Evolutionary conservation across 2,888 invertebrate species (phyloP).

Genomic region (Copidosoma aretas): DNA sequence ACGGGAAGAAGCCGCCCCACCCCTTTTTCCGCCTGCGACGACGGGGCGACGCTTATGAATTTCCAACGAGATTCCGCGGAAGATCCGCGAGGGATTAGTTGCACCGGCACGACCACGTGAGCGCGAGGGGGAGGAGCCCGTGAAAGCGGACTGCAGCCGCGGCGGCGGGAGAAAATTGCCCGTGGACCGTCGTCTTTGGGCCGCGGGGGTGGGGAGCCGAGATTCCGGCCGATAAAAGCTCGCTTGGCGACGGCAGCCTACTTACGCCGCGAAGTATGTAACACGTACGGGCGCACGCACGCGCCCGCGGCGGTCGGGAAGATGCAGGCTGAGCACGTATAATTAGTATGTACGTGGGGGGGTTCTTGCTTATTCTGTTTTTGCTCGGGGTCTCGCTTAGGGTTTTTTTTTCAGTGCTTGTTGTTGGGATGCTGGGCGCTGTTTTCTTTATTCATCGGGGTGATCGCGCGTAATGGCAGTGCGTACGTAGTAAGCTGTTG

Average conservation of each 20-base stretch:
- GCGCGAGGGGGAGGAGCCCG: conserved; percentile 39
- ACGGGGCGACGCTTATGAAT: conserved; percentile 60
- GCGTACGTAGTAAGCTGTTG: too few relatives aligned
- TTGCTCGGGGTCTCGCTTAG: too few relatives aligned
- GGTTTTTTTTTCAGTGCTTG: too few relatives aligned
- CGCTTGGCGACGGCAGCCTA: not conserved
- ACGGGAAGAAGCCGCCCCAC: not conserved
- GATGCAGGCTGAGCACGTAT: not conserved
- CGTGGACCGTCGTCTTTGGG: conserved; percentile 42
- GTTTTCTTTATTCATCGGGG: too few relatives aligned
- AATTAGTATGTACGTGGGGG: too few relatives aligned
- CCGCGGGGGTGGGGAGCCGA: conserved; percentile 44
- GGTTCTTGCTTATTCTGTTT: too few relatives aligned
- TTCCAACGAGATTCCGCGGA: conserved; percentile 62
- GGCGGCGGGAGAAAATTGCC: conserved; percentile 46
- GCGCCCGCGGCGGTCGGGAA: not conserved
- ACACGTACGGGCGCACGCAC: too few relatives aligned
- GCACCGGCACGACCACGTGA: conserved; percentile 43
- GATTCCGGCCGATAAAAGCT: conserved; percentile 26
- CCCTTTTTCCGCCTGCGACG: conserved; percentile 16
- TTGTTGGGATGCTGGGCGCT: too few relatives aligned
- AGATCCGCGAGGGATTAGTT: conserved; percentile 57
- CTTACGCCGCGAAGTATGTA: too few relatives aligned
- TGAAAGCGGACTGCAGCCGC: too few relatives aligned
- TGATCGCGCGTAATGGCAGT: too few relatives aligned